phyloP scores from a whole-genome alignment of 2,888 invertebrate species.

The Plutella xylostella region DNA sequence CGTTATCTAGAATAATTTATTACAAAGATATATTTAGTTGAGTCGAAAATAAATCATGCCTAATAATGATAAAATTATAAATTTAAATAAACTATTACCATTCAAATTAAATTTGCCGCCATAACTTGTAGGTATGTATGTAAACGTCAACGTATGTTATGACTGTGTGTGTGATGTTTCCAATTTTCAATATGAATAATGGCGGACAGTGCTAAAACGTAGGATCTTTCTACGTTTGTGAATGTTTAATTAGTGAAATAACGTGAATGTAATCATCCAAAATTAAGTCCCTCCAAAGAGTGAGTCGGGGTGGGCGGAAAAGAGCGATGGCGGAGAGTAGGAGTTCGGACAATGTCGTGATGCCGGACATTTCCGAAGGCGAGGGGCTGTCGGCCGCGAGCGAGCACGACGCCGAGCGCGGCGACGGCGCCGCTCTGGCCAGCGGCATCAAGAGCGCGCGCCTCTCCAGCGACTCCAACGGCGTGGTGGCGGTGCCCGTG shows the following conservation, averaged over 20 bases:
- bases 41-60: no score
- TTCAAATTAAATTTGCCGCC: slow-evolving; percentile 40
- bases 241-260: neutral
- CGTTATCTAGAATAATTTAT: no score
- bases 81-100: neutral
- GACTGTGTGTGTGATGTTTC: neutral
- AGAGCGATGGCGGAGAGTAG: slow-evolving; percentile 55
- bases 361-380: slow-evolving; percentile 79
- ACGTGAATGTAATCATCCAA: slow-evolving; percentile 16
- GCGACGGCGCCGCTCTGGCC: slow-evolving; percentile 51
- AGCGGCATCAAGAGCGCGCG: slow-evolving; percentile 39
- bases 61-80: neutral
- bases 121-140: slow-evolving; percentile 26
- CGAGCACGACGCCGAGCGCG: slow-evolving; percentile 69
- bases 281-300: slow-evolving; percentile 27
- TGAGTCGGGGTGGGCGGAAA: slow-evolving; percentile 34
- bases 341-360: slow-evolving; percentile 75
- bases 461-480: slow-evolving; percentile 43
- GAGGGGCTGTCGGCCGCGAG: slow-evolving; percentile 69
- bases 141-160: no score
- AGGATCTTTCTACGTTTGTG: neutral
- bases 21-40: no score
- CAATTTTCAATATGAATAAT: slow-evolving; percentile 27
- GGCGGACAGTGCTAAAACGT: slow-evolving; percentile 35
- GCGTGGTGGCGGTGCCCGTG: slow-evolving; percentile 69